phyloP scores from a whole-genome alignment of 1,140 invertebrate species.

The Meloidogyne chitwoodi region DNA sequence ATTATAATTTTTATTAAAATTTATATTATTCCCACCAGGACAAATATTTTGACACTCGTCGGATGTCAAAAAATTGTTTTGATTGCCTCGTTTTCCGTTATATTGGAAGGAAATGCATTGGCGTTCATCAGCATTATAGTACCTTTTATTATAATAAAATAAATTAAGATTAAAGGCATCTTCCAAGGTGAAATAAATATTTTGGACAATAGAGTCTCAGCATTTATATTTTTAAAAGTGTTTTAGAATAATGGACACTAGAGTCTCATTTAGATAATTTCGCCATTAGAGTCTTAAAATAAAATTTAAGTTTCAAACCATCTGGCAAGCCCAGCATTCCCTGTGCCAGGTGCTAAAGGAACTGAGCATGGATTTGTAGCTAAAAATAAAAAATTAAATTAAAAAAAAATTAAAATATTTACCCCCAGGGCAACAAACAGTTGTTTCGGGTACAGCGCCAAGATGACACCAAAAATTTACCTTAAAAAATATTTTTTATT shows the following conservation, averaged over 20 bases:
- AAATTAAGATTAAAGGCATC: too few species aligned
- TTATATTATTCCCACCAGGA: too few species aligned
- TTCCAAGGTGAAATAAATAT: too few species aligned
- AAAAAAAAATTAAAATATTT: not conserved
- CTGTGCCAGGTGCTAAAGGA: slow-evolving; percentile 56
- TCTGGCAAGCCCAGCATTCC: slow-evolving; percentile 50
- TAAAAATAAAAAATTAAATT: slow-evolving; percentile 24
- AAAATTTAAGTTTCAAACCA: slow-evolving; percentile 24
- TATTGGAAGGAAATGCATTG: too few species aligned
- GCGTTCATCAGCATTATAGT: too few species aligned
- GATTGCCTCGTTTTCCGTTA: too few species aligned
- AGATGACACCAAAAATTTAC: slow-evolving; percentile 59
- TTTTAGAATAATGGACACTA: too few species aligned
- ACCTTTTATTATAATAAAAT: too few species aligned
- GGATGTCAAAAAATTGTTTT: too few species aligned
- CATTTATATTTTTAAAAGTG: too few species aligned
- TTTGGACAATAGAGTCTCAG: not conserved
- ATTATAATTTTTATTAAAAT: too few species aligned
- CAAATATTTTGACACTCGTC: too few species aligned
- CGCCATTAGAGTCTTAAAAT: not conserved
- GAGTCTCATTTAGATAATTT: not conserved
- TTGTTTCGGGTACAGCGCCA: slow-evolving; percentile 58
- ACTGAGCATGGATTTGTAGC: slow-evolving; percentile 60
- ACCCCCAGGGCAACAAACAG: slow-evolving; percentile 59
- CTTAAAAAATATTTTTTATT: not conserved